These are phyloP conservation scores for Tubulanus polymorphus DNA, from an alignment of 2,888 invertebrate species.

Conservation along the genomic window DNA sequence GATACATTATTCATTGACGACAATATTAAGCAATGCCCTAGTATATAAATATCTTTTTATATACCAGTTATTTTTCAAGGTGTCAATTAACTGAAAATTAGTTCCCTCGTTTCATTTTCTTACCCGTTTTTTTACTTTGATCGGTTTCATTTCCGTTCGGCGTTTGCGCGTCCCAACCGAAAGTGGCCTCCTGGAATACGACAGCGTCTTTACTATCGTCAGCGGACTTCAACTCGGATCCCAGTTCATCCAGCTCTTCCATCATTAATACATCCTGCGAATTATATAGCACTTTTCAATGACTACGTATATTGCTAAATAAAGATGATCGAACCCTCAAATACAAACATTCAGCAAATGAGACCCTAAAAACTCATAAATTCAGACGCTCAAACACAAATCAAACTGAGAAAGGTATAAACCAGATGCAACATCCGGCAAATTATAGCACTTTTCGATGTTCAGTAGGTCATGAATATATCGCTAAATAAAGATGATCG, in stretches of 20 bases:
- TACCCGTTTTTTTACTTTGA: slow-evolving; percentile 12
- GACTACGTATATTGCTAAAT: too few species aligned
- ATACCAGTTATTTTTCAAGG: too few species aligned
- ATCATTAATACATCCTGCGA: slow-evolving; percentile 33
- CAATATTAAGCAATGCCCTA: too few species aligned
- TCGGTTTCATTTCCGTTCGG: slow-evolving; percentile 15
- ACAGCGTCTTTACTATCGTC: slow-evolving; percentile 46
- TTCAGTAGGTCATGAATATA: too few species aligned
- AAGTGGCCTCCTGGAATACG: slow-evolving; percentile 56
- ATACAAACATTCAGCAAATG: neutral
- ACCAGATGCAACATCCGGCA: too few species aligned
- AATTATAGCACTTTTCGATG: too few species aligned
- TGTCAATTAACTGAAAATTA: slow-evolving; percentile 23
- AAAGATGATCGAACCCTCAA: too few species aligned
- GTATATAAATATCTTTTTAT: too few species aligned
- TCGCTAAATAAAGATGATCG: too few species aligned
- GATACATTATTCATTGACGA: too few species aligned
- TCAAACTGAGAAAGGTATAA: neutral
- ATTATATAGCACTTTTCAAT: too few species aligned
- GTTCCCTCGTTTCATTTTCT: slow-evolving; percentile 7
- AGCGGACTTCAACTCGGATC: neutral
- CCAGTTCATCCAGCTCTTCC: slow-evolving; percentile 56
- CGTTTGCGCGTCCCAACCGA: slow-evolving; percentile 52
- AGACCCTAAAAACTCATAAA: neutral
- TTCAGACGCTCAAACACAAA: neutral